These are phyloP conservation scores for Cyanoderma ruficeps DNA, from an alignment of 2,113 vertebrate genomes.

Conservation along the genomic window DNA sequence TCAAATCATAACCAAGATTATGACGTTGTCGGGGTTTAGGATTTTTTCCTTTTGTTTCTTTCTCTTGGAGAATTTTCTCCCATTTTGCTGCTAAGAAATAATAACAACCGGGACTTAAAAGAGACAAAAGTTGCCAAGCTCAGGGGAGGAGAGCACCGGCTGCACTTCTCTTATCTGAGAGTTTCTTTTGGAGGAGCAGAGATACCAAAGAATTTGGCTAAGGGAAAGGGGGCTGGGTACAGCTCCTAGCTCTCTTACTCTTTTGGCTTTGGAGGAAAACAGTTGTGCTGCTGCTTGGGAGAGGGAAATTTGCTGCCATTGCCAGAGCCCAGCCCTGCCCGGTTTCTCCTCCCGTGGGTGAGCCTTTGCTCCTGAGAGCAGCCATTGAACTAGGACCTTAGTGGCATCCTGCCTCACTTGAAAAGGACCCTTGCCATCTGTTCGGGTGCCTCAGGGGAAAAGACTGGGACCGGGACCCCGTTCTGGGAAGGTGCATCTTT, in stretches of 20 bases:
- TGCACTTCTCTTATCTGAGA: neutral
- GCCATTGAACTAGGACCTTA: no score
- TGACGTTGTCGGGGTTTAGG: neutral
- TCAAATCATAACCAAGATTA: neutral
- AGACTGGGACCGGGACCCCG: fast-evolving
- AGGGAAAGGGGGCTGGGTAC: neutral
- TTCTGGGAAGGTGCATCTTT: no score
- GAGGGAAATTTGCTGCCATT: fast-evolving
- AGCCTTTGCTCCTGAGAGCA: neutral
- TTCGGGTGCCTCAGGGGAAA: neutral
- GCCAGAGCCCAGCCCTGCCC: neutral
- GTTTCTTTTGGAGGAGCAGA: neutral
- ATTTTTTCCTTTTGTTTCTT: neutral
- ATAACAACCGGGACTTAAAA: fast-evolving
- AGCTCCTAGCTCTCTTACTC: neutral
- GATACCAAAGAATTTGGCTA: neutral
- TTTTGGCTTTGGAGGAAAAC: neutral
- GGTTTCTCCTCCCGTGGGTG: neutral
- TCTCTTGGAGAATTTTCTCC: neutral
- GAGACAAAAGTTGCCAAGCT: neutral
- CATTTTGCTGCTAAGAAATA: neutral
- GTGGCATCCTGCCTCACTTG: neutral
- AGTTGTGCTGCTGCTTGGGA: no score
- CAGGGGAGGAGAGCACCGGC: neutral
- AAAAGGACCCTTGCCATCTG: neutral